phyloP scores from a whole-genome alignment of 92 coral and sea anemone genomes.

The Phenganax subtilis region DNA sequence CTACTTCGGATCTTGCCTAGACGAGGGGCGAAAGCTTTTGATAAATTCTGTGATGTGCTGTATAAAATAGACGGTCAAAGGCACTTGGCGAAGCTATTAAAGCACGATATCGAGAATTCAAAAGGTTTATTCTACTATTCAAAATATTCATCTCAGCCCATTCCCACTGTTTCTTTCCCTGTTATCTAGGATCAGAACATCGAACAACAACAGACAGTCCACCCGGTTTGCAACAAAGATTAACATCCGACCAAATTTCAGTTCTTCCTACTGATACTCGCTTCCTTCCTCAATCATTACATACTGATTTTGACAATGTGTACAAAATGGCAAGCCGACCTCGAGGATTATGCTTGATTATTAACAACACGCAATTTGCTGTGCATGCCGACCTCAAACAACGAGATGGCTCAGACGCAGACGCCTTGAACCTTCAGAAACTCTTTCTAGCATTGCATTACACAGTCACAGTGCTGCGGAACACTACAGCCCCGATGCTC shows the following conservation, averaged over 20 bases:
- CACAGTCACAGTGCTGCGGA: slow-evolving; percentile 57
- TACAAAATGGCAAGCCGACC: slow-evolving; percentile 72
- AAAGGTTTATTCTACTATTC: slow-evolving; percentile 6
- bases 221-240: slow-evolving; percentile 30
- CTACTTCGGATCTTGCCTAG: slow-evolving; percentile 70
- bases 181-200: background rate
- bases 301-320: slow-evolving; percentile 45
- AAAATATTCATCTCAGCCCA: background rate
- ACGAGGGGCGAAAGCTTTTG: slow-evolving; percentile 73
- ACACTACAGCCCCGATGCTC: slow-evolving; percentile 55
- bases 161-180: background rate
- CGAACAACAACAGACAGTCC: slow-evolving; percentile 32
- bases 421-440: slow-evolving; percentile 68
- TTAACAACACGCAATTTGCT: slow-evolving; percentile 71
- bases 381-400: slow-evolving; percentile 53
- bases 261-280: slow-evolving; percentile 30
- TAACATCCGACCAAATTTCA: slow-evolving; percentile 27
- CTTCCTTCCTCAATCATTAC: slow-evolving; percentile 17
- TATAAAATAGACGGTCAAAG: slow-evolving; percentile 56
- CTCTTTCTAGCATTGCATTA: slow-evolving; percentile 66
- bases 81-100: slow-evolving; percentile 61
- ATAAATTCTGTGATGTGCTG: slow-evolving; percentile 64
- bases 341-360: slow-evolving; percentile 78
- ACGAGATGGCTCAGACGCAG: slow-evolving; percentile 78
- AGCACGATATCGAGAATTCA: slow-evolving; percentile 41